phyloP scores from a whole-genome alignment of 2,888 invertebrate species.

The Hydroisotoma schaefferi region DNA sequence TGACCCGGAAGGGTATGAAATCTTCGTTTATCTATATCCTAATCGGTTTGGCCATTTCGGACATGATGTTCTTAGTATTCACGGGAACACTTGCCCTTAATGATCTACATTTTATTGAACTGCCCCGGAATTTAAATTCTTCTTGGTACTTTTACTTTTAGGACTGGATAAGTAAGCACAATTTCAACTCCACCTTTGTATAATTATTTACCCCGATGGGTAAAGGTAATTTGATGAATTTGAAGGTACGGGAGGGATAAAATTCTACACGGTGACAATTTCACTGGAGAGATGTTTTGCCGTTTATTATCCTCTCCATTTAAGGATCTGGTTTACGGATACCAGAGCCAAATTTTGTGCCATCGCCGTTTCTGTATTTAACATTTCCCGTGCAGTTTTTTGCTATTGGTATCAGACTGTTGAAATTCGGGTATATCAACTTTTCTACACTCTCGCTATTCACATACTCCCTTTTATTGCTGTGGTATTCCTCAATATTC shows the following conservation, averaged over 20 bases:
- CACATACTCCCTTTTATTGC: slow-evolving; percentile 29
- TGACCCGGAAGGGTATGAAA: slow-evolving; percentile 5
- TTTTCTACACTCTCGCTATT: slow-evolving; percentile 22
- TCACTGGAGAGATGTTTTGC: slow-evolving; percentile 35
- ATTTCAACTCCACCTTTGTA: no score
- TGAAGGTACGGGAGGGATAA: slow-evolving; percentile 22
- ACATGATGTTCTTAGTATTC: slow-evolving; percentile 19
- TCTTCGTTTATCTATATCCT: slow-evolving; percentile 6
- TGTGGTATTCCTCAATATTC: slow-evolving; percentile 22
- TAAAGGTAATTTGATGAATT: not conserved
- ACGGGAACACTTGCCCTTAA: slow-evolving; percentile 7
- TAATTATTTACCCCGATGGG: not conserved
- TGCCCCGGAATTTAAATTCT: no score
- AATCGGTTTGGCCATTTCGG: slow-evolving; percentile 19
- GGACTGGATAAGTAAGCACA: slow-evolving; percentile 35
- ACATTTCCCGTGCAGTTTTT: slow-evolving; percentile 2
- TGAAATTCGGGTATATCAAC: not conserved
- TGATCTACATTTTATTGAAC: not conserved
- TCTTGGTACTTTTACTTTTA: no score
- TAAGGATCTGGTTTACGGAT: slow-evolving; percentile 1
- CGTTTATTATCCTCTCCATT: slow-evolving; percentile 26
- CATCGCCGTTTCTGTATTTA: slow-evolving; percentile 7
- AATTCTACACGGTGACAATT: slow-evolving; percentile 33
- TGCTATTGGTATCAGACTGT: slow-evolving; percentile 14
- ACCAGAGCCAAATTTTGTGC: slow-evolving; percentile 6